Base-by-base conservation (phyloP, 1,140 invertebrate genomes). In the Pseudomyrmex gracilis region DNA sequence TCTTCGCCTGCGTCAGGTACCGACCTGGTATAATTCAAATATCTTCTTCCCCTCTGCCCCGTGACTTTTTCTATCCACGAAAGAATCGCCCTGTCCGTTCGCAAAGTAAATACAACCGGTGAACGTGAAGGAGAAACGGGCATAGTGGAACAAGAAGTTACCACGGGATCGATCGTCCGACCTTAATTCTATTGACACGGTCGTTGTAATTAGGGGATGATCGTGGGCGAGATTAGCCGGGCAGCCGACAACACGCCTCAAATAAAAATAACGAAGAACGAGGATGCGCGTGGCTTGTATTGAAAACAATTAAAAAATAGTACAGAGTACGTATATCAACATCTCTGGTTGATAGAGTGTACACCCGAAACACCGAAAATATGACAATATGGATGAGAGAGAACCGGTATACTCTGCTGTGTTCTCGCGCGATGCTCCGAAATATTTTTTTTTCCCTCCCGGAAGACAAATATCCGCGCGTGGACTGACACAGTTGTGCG, bases 21-120 rank as follows among this genome's bases (percentile, higher is more conserved):
- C 61, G 47, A 90, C 88, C 63, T 67, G 85, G 87, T 92, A 92
- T 92, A 92, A 90, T 92, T 92, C 88, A 90, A 87, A 83, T 82
- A 80, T 5, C 13, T 51, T 0, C 3, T 9, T 9, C 45, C 9
- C 45, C 45, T 9, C 9, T 9, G 9, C 10, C 68, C 76, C 20
- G 3, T 17, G 51, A 74, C 67, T 57, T 80, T 49, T 45, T 47
- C 61, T 24, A 67, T 63, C 20, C 60, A 68, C 57, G 47, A 47
- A 74, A 49, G 20, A 24, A n/a, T 24, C 60, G 34, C 68, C 45
- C 12, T 58, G 15, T 17, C 43, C 45, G 57, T 57, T 86, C 55
- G 71, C 70, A 84, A 84, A 87, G 73, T 84, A 87, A 87, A 87
- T 74, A 87, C 74, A 45, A n/a, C 51, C 43, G 73, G 61, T 63